Conservation (phyloP, 2,888 invertebrate species). For the Aplocera efformata region DNA sequence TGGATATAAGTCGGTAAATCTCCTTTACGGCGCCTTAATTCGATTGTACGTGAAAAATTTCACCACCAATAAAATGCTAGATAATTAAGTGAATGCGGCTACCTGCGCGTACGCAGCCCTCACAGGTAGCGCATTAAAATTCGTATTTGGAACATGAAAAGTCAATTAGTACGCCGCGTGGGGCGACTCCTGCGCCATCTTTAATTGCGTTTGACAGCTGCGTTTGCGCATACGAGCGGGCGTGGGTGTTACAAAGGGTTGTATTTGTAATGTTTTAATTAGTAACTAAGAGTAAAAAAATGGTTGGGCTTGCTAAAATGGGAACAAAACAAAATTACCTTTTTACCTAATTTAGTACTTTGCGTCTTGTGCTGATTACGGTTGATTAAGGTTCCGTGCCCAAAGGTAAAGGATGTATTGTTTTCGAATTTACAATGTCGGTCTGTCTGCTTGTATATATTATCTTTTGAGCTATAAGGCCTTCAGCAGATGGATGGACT, state of each 20-base stretch:
- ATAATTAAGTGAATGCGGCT: constrained; percentile 40
- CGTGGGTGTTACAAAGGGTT: constrained; percentile 47
- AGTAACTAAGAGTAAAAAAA: constrained; percentile 12
- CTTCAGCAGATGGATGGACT: no score
- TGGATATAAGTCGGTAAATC: constrained; percentile 10
- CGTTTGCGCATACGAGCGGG: constrained; percentile 51
- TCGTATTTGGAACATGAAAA: constrained; percentile 72
- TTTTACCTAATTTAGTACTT: no score
- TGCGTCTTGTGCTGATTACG: no score
- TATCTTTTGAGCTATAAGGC: no score
- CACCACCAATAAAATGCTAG: constrained; percentile 31
- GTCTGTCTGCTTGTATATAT: no score
- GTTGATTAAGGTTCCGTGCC: no score
- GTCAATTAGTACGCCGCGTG: constrained; percentile 71
- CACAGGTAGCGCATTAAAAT: constrained; percentile 50
- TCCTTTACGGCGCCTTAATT: constrained; percentile 17
- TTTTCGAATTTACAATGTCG: no score
- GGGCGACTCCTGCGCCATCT: constrained; percentile 58
- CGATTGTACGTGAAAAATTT: constrained; percentile 20
- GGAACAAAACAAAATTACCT: no score
- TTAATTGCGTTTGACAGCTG: constrained; percentile 68
- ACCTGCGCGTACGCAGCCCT: constrained; percentile 35
- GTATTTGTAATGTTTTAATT: constrained; percentile 40
- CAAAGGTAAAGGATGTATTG: no score
- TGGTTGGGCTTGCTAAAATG: constrained; percentile 2